These are phyloP conservation scores for Mormyrops attenuatus DNA, from an alignment of 2,797 vertebrate species.

Conservation along the genomic window DNA sequence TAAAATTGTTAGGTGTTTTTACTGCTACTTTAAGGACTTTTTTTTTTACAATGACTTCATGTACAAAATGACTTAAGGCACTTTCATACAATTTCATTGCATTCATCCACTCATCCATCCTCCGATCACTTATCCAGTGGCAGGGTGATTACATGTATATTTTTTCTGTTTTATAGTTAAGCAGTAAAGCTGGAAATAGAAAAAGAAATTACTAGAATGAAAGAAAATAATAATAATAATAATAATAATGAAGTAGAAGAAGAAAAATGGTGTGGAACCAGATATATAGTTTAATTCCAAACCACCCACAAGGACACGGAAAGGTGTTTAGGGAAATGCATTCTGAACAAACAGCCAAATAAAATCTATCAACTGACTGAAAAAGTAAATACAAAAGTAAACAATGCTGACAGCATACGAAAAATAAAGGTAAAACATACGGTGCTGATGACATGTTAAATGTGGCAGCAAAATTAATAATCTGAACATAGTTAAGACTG, in stretches of 20 bases:
- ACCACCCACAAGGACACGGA: not conserved
- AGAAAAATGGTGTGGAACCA: not conserved
- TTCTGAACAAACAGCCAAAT: not conserved
- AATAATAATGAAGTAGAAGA: not conserved
- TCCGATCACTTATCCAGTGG: not conserved
- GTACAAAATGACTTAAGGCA: not conserved
- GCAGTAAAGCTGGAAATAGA: not conserved
- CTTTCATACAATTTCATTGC: not conserved
- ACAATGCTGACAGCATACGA: not conserved
- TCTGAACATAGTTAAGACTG: not conserved
- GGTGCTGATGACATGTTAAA: not conserved
- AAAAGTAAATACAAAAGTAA: not conserved
- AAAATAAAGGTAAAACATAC: not conserved
- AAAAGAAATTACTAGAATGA: not conserved
- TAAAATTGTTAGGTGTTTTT: not conserved
- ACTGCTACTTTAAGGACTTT: not conserved
- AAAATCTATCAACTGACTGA: not conserved
- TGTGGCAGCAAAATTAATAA: not conserved
- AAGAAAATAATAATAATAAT: not conserved
- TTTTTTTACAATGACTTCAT: not conserved
- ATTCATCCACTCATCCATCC: not conserved
- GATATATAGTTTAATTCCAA: not conserved
- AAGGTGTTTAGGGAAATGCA: not conserved
- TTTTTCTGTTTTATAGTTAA: not conserved
- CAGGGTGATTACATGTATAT: not conserved